These are phyloP conservation scores for Sminthurides bifidus DNA, from an alignment of 1,140 invertebrate genomes.

Conservation along the genomic window DNA sequence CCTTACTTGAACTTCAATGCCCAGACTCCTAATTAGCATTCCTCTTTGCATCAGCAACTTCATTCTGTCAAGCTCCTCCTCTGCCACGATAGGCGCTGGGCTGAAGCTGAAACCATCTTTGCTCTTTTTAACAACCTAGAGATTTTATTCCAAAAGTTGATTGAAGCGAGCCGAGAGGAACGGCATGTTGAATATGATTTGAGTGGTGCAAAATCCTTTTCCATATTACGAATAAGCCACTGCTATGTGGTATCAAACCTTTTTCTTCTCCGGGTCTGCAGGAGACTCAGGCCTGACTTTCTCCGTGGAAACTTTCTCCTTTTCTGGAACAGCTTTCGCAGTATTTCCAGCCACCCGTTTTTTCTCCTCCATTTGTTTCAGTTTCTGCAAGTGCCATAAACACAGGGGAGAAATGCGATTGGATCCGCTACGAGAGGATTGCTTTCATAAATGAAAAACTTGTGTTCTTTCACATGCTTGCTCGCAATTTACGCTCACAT, in stretches of 20 bases:
- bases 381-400: conserved; percentile 5
- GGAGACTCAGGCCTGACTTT: conserved; percentile 18
- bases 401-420: too few species aligned
- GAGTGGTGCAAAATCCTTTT: too few species aligned
- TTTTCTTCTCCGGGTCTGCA: neutral
- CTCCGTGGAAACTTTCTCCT: conserved; percentile 3
- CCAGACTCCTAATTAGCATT: conserved; percentile 26
- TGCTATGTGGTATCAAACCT: too few species aligned
- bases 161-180: too few species aligned
- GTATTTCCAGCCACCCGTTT: conserved; percentile 15
- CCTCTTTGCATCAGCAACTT: conserved; percentile 25
- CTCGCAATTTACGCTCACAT: conserved; percentile 12
- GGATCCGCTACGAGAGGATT: neutral
- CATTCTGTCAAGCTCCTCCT: conserved; percentile 27
- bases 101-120: conserved; percentile 2
- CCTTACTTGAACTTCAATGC: conserved; percentile 25
- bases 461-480: neutral
- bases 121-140: neutral
- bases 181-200: too few species aligned
- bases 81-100: conserved; percentile 14
- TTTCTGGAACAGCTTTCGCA: neutral
- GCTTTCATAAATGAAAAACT: neutral
- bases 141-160: neutral
- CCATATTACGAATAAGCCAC: too few species aligned
- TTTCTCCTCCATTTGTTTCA: conserved; percentile 21